Conservation (phyloP, 92 coral and sea anemone genomes). For the Porites rus region DNA sequence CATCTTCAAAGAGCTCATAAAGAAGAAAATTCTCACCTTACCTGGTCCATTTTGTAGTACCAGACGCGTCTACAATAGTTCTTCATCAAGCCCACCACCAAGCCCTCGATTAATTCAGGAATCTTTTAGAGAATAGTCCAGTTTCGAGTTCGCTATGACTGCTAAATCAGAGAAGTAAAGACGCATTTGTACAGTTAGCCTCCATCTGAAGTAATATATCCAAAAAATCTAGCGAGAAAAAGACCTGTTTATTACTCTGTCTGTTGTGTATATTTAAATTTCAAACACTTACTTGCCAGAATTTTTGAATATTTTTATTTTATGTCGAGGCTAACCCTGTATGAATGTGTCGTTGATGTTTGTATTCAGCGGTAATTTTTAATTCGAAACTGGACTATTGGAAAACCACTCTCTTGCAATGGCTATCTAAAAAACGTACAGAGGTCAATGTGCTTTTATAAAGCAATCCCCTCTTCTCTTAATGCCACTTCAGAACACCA, state of each 20-base stretch:
- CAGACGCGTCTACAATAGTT: conserved; percentile 59
- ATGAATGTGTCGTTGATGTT: too few species aligned
- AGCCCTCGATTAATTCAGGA: conserved; percentile 36
- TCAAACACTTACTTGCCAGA: too few species aligned
- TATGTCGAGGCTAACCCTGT: too few species aligned
- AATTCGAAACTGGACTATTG: conserved; percentile 1
- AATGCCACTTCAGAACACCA: conserved; percentile 25
- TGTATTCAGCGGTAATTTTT: too few species aligned
- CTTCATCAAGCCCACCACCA: conserved; percentile 56
- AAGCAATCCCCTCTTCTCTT: conserved; percentile 48
- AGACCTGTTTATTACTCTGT: too few species aligned
- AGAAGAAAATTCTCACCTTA: conserved; percentile 29
- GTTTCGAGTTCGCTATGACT: too few species aligned
- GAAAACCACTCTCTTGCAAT: conserved; percentile 14
- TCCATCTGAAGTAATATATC: too few species aligned
- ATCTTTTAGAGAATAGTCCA: not conserved
- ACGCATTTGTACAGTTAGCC: too few species aligned
- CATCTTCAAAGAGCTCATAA: conserved; percentile 47
- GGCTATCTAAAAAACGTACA: conserved; percentile 46
- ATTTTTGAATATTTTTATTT: too few species aligned
- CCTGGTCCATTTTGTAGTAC: conserved; percentile 61
- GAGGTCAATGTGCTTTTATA: conserved; percentile 53
- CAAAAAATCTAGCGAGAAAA: too few species aligned
- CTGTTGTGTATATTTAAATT: too few species aligned
- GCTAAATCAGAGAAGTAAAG: too few species aligned